Evolutionary conservation across 35 echinoderm and acorn worm species (phyloP).

Genomic region (Lytechinus variegatus): DNA sequence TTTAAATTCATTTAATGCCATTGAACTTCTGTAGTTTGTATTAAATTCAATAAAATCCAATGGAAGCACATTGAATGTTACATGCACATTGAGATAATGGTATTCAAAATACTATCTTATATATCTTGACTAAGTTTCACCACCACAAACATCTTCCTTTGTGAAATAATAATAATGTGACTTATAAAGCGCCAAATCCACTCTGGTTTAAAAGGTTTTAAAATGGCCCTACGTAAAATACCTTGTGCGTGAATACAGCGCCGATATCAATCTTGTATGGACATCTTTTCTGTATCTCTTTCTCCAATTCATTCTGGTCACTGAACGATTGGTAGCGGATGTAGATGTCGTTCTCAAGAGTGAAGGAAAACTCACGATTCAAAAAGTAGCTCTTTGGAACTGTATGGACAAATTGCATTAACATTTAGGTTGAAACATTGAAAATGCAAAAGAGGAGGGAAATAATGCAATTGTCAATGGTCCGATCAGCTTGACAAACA

Average conservation of each 20-base stretch:
- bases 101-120: no score
- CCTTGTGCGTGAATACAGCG: constrained; percentile 94
- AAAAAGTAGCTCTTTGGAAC: constrained; percentile 91
- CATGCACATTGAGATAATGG: no score
- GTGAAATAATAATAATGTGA: no score
- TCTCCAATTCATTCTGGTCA: constrained; percentile 97
- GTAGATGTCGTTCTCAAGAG: constrained; percentile 97
- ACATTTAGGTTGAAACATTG: neutral
- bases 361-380: constrained; percentile 98
- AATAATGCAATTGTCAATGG: neutral
- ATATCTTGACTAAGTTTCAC: no score
- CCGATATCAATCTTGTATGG: constrained; percentile 99
- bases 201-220: no score
- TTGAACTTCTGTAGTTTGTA: no score
- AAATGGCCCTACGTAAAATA: neutral
- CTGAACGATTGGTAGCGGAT: constrained; percentile 94
- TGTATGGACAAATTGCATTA: constrained; percentile 29
- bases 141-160: no score
- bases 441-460: neutral
- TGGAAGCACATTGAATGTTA: no score
- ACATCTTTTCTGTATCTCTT: constrained; percentile 94
- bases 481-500: neutral
- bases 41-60: no score
- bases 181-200: no score
- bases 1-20: no score